A percentile compares a stretch with the other conserved stretches of the same genome.
Evolutionary conservation across 2,797 vertebrate species (phyloP).

Genomic region (Chromis chromis): DNA sequence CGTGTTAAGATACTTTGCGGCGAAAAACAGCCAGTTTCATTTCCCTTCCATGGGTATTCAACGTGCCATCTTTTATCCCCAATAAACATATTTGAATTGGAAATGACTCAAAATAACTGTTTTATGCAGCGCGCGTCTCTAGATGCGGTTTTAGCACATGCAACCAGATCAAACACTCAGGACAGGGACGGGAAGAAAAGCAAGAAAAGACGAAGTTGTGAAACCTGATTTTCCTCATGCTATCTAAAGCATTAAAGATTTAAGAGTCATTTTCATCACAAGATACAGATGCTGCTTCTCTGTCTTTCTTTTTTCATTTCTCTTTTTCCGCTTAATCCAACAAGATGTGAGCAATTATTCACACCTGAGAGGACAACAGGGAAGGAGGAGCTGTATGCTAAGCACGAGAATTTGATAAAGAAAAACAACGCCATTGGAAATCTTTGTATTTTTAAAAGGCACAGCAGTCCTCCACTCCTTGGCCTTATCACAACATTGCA

Average conservation of each 20-base stretch:
- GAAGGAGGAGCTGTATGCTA: constrained; percentile 18
- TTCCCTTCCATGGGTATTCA: constrained; percentile 32
- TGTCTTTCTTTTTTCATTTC: background rate
- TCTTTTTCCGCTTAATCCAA: constrained; percentile 32
- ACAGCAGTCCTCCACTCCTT: background rate
- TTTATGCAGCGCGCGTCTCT: constrained; percentile 45
- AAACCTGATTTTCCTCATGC: constrained; percentile 2
- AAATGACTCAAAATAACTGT: constrained; percentile 53
- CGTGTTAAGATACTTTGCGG: constrained; percentile 24
- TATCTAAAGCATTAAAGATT: constrained; percentile 21
- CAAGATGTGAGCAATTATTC: constrained; percentile 49
- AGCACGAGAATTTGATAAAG: constrained; percentile 33
- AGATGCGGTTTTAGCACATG: constrained; percentile 24
- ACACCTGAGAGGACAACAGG: constrained; percentile 40
- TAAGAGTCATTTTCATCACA: constrained; percentile 27
- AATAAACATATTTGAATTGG: constrained; percentile 61
- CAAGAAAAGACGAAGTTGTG: constrained; percentile 12
- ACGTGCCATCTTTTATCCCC: constrained; percentile 22
- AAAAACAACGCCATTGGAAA: constrained; percentile 23
- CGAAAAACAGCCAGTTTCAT: constrained; percentile 5
- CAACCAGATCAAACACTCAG: constrained; percentile 44
- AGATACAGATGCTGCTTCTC: background rate
- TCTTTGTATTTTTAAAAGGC: constrained; percentile 15
- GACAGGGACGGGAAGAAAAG: background rate
- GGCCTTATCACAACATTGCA: background rate